Percentiles rank a stretch among this genome's conserved stretches.
Conservation (phyloP, 2,797 vertebrate species). For the Hemitrygon akajei region DNA sequence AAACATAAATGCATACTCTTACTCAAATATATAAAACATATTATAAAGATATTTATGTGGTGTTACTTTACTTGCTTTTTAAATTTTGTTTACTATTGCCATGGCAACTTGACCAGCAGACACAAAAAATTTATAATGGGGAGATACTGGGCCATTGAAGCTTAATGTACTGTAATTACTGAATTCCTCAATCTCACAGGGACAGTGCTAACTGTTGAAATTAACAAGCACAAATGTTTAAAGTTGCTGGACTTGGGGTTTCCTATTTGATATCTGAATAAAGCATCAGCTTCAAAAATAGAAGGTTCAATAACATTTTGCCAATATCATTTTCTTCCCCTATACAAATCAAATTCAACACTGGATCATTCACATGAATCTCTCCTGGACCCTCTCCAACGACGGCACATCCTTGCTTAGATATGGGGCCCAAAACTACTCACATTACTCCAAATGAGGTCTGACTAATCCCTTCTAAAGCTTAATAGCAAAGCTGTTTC, state of each 20-base stretch:
- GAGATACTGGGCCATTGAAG: not conserved
- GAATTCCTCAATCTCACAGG: not conserved
- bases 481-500: not conserved
- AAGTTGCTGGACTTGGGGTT: not conserved
- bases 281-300: not conserved
- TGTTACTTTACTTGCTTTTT: not conserved
- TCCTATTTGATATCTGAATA: not conserved
- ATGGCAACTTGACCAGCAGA: not conserved
- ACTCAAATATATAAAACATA: not conserved
- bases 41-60: not conserved
- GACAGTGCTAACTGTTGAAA: not conserved
- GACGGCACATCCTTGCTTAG: no score
- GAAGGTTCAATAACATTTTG: not conserved
- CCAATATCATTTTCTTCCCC: not conserved
- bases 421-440: no score
- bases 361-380: no score
- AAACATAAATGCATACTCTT: not conserved
- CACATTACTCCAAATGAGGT: no score
- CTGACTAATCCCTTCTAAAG: no score
- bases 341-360: not conserved
- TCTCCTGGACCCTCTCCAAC: no score
- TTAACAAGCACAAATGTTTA: not conserved
- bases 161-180: not conserved
- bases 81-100: not conserved
- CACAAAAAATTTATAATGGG: not conserved